Evolutionary conservation across 2,113 vertebrate species (phyloP), one percentile per base, ranked within the genome.

Genomic region (Xyrauchen texanus): DNA sequence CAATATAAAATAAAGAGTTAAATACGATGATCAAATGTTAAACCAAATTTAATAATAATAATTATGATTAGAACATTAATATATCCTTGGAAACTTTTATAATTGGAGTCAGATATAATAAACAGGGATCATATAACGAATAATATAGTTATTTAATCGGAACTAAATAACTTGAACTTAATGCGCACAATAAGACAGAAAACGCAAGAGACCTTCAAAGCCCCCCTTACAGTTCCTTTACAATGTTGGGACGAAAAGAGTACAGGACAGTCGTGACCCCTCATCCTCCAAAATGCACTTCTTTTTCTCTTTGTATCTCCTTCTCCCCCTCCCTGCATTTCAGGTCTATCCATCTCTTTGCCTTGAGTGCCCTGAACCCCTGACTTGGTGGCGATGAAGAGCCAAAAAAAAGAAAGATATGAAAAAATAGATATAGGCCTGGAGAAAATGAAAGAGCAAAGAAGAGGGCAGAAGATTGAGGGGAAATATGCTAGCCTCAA

Each of bases 331-430:
- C 60, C 69, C 63, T n/a, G 16, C 11, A 16, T 55, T 66, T 64
- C 7, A 21, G 58, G 65, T 82, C 53, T 55, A 13, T 82, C 81
- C 68, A 77, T 77, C 68, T 72, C 21, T 73, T 46, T 73, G 49
- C 52, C 62, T 34, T 57, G 4, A 44, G 21, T 44, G 16, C 47
- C 44, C 63, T 47, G 8, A 15, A 73, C 78, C 75, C 2, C 46
- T 51, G 58, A 75, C 81, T 70, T 13, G 2, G 46, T 44, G 34
- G 21, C 57, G 72, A 61, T 60, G 21, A 44, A 70, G 67, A 16
- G 7, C 51, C 15, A 71, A 74, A 80, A 46, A 6, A 49, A 11
- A 15, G 42, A 34, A 44, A 45, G 7, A 67, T 13, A 55, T 53
- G 67, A 12, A 5, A 49, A n/a, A 42, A 46, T 9, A 67, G 21